These are phyloP conservation scores for Todiramphus chloris DNA, from an alignment of 2,113 vertebrate genomes.

Conservation along the genomic window DNA sequence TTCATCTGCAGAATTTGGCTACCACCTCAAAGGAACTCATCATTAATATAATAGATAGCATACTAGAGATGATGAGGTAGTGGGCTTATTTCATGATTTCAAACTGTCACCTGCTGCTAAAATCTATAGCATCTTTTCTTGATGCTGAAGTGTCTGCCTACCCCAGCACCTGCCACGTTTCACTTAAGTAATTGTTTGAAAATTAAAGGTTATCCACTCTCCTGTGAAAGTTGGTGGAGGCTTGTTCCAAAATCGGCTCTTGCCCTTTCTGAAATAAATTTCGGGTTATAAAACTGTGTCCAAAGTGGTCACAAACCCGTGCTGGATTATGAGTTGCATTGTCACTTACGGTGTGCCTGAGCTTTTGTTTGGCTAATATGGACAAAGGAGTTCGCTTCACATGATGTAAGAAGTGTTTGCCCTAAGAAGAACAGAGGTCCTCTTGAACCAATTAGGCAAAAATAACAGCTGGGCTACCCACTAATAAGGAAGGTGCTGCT, in stretches of 20 bases:
- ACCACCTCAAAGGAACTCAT: neutral
- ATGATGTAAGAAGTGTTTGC: slow-evolving; percentile 72
- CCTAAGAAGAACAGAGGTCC: slow-evolving; percentile 72
- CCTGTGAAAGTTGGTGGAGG: neutral
- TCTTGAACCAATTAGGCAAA: slow-evolving; percentile 72
- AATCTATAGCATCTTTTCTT: slow-evolving; percentile 15
- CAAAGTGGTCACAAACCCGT: slow-evolving; percentile 51
- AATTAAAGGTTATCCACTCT: slow-evolving; percentile 35
- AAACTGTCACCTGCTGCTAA: slow-evolving; percentile 10
- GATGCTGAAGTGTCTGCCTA: neutral
- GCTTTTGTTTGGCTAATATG: slow-evolving; percentile 69
- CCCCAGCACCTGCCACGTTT: neutral
- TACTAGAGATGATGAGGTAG: neutral
- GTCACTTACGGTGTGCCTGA: slow-evolving; percentile 43
- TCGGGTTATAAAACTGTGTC: slow-evolving; percentile 42
- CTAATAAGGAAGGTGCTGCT: slow-evolving; percentile 72
- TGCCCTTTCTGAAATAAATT: slow-evolving; percentile 48
- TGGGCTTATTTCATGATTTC: neutral
- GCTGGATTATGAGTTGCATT: slow-evolving; percentile 40
- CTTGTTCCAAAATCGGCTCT: slow-evolving; percentile 12
- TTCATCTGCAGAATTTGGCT: slow-evolving; percentile 5
- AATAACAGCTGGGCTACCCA: slow-evolving; percentile 73
- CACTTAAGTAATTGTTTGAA: slow-evolving; percentile 34
- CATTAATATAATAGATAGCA: neutral
- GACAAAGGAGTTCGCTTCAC: slow-evolving; percentile 65